Base-by-base conservation (phyloP, 2,888 invertebrate species). In the Thymelicus acteon region DNA sequence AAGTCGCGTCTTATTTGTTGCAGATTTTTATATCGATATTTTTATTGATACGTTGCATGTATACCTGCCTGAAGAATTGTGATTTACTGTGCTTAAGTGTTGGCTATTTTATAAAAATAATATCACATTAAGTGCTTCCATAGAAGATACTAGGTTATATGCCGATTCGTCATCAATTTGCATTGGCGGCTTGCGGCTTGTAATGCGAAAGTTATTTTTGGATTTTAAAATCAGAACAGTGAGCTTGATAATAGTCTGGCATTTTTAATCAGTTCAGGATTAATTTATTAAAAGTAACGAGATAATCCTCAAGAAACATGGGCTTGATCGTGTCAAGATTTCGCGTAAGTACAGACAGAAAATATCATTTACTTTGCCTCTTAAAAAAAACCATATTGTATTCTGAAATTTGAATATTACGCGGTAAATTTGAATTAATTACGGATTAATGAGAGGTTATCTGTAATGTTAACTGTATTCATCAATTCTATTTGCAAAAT, bases 291-390 rank as follows among this genome's bases (percentile, higher is more conserved):
- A 37, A 44, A 31, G 24, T 31, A 61, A 64, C 64, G 49, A 49
- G 40, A 15, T n/a, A 54, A 48, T 57, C 15, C 39, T 48, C 60
- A 67, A 71, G 73, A 76, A 90, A 89, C 81, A 96, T 96, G 96
- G 96, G 96, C 76, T 89, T 95, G 72, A 94, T 96, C 77, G 90
- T 96, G 86, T 95, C 95, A 75, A 95, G 95, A 93, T 95, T 96
- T 91, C 94, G 95, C 86, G 96, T 96, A 90, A 95, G 95, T 94
- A 83, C 61, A 57, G 8, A 37, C 6, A 24, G 0, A 2, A 7
- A 37, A 8, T 13, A 13, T 37, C 31, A 31, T 57, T 24, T 15
- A 12, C 1, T 57, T 57, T 37, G 13, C 6, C 8, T 57, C 12
- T 6, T 15, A 57, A 37, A 24, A 24, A 57, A 57, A 57, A 44